phyloP scores from a whole-genome alignment of 2,888 invertebrate species.

The Ganaspis brasiliensis region DNA sequence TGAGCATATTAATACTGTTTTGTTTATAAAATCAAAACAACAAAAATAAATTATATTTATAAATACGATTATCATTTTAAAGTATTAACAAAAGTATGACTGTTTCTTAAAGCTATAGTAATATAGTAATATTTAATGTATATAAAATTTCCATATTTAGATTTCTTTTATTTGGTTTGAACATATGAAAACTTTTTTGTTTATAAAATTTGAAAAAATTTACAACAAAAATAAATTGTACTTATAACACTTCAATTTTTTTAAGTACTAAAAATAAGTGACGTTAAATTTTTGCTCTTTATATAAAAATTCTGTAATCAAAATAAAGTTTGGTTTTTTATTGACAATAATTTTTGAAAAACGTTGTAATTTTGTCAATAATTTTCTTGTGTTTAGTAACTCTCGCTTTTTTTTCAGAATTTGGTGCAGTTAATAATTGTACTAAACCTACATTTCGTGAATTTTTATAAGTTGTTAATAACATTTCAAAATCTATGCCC shows the following conservation, averaged over 20 bases:
- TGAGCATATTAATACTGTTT: no score
- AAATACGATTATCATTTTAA: no score
- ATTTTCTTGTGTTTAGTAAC: neutral
- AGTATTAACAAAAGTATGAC: no score
- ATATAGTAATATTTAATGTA: no score
- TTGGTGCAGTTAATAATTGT: neutral
- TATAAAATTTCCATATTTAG: neutral
- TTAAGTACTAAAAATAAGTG: neutral
- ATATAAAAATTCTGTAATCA: neutral
- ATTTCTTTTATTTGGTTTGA: neutral
- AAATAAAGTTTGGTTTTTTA: neutral
- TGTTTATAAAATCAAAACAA: no score
- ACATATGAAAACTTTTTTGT: neutral
- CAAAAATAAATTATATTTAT: neutral
- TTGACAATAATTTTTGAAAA: neutral
- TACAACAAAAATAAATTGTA: neutral
- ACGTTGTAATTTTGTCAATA: neutral
- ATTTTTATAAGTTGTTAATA: neutral
- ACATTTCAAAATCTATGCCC: neutral
- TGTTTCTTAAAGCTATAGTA: no score
- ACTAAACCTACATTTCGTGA: neutral
- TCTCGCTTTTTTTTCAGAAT: neutral
- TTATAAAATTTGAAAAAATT: no score
- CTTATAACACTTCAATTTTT: neutral
- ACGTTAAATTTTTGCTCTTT: neutral